A percentile compares a stretch with the other conserved stretches of the same genome.
Evolutionary conservation across 2,797 vertebrate genomes (phyloP).

Genomic region (Protonibea diacanthus): DNA sequence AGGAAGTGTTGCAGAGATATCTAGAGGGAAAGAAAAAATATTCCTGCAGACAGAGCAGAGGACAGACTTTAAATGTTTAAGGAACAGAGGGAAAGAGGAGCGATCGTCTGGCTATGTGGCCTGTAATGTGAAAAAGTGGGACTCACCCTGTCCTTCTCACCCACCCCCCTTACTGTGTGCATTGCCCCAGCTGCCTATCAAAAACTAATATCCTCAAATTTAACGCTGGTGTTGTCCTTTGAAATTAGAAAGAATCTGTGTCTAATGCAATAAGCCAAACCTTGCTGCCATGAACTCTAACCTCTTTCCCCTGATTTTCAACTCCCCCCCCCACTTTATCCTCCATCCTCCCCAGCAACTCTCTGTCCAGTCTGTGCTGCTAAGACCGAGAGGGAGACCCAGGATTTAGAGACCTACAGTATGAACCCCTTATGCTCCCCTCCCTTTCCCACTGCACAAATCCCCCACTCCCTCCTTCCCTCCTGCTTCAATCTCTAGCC

Average conservation of each 20-base stretch:
- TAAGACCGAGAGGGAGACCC: conserved; percentile 75
- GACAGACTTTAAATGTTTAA: conserved; percentile 10
- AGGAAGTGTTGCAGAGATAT: neutral
- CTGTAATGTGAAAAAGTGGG: conserved; percentile 83
- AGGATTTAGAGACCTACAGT: conserved; percentile 88
- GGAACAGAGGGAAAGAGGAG: conserved; percentile 7
- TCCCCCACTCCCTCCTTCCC: conserved; percentile 17
- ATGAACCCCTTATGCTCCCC: conserved; percentile 66
- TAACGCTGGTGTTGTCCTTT: conserved; percentile 92
- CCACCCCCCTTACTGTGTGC: conserved; percentile 61
- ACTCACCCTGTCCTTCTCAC: conserved; percentile 31
- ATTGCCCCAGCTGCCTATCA: conserved; percentile 89
- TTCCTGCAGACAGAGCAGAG: neutral
- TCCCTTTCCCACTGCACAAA: conserved; percentile 39
- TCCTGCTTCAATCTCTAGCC: conserved; percentile 64
- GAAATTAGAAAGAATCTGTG: conserved; percentile 92
- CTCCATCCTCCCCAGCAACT: conserved; percentile 52
- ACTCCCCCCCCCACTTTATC: conserved; percentile 33
- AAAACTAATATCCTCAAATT: conserved; percentile 90
- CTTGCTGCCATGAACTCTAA: conserved; percentile 86
- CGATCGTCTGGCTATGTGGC: conserved; percentile 28
- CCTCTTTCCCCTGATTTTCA: conserved; percentile 76
- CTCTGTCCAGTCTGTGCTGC: conserved; percentile 80
- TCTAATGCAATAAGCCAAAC: conserved; percentile 90
- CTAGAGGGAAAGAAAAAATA: neutral